Conservation (phyloP, 2,113 vertebrate species). For the Plecotus auritus region DNA sequence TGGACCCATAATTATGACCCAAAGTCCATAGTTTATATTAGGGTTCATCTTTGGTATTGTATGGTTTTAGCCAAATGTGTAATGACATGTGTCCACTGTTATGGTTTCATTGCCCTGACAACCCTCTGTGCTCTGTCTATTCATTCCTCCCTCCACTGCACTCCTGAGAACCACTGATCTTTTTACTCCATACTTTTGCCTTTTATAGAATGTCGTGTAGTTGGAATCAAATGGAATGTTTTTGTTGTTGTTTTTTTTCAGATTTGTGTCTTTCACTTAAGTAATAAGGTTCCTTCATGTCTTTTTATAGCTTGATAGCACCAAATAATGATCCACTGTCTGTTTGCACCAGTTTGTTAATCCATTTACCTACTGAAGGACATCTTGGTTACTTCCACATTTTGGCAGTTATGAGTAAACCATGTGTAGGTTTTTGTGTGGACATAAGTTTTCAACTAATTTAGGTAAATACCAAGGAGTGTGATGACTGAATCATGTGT, state of each 20-base stretch:
- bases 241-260: neutral
- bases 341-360: neutral
- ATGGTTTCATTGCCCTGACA: neutral
- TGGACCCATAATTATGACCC: neutral
- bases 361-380: neutral
- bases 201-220: neutral
- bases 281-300: neutral
- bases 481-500: neutral
- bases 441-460: neutral
- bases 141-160: neutral
- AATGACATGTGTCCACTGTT: neutral
- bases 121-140: neutral
- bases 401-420: neutral
- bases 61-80: neutral
- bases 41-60: neutral
- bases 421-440: neutral
- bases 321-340: neutral
- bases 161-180: neutral
- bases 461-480: neutral
- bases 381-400: neutral
- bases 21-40: neutral
- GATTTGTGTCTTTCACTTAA: neutral
- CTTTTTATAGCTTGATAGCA: neutral
- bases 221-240: neutral
- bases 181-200: neutral